Conservation (phyloP, 2,113 vertebrate genomes). For the Myxocyprinus asiaticus region DNA sequence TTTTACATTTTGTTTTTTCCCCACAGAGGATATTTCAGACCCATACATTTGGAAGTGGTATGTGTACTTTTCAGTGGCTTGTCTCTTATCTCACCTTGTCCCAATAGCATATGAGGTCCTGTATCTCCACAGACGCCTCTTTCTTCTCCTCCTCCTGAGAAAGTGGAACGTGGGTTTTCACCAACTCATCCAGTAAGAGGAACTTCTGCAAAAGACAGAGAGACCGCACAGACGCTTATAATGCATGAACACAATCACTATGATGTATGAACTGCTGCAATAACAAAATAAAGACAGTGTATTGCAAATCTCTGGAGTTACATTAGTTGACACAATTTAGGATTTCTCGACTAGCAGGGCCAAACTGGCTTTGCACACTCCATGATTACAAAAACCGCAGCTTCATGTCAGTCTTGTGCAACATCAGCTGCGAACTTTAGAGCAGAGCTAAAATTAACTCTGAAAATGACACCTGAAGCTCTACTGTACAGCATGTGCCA, state of each 20-base stretch:
- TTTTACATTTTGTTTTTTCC: background rate
- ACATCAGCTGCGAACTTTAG: background rate
- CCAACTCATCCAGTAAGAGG: constrained; percentile 82
- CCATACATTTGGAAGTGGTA: background rate
- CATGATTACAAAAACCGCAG: constrained; percentile 15
- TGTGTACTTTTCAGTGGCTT: background rate
- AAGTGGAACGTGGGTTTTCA: constrained; percentile 48
- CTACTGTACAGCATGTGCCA: no score
- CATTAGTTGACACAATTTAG: background rate
- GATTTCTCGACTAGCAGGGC: no score
- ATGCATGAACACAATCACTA: no score
- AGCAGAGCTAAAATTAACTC: constrained; percentile 31
- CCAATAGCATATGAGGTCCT: constrained; percentile 87
- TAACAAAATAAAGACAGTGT: background rate
- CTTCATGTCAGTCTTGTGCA: constrained; percentile 2
- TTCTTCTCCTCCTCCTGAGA: constrained; percentile 63
- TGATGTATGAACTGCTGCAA: background rate
- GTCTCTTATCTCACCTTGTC: constrained; percentile 77
- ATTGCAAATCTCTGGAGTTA: background rate
- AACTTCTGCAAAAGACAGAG: constrained; percentile 73
- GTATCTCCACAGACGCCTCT: constrained; percentile 68
- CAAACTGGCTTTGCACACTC: background rate
- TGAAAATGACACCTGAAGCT: constrained; percentile 13
- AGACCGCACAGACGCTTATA: background rate
- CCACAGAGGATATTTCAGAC: background rate